These are phyloP conservation scores for Dendrophyllia cribrosa DNA, from an alignment of 64 coral and sea anemone genomes.

Conservation along the genomic window DNA sequence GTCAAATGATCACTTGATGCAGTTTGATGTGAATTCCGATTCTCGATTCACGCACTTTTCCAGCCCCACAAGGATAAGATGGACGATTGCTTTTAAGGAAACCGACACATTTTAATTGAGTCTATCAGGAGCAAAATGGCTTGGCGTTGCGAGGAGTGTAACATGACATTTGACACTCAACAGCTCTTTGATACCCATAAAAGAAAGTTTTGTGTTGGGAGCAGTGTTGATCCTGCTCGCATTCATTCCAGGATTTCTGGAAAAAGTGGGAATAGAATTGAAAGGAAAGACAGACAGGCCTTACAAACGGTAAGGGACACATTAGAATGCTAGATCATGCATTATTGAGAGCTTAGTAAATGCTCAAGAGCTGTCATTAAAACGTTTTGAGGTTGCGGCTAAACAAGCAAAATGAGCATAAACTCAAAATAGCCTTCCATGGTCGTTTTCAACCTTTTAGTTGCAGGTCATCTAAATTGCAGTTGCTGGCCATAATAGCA, in stretches of 20 bases:
- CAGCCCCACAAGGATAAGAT: not conserved
- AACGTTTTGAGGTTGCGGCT: too few species aligned
- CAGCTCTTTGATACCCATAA: conserved; percentile 63
- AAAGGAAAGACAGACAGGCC: not conserved
- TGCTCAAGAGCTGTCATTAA: too few species aligned
- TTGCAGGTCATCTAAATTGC: too few species aligned
- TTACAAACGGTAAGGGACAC: not conserved
- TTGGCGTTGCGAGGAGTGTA: conserved; percentile 64
- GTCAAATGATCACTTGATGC: too few species aligned
- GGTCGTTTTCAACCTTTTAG: too few species aligned
- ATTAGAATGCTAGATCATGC: too few species aligned
- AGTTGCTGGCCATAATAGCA: too few species aligned
- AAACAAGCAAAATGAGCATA: too few species aligned
- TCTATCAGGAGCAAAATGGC: not conserved
- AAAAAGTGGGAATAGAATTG: not conserved
- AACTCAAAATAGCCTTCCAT: too few species aligned
- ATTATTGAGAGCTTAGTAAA: too few species aligned
- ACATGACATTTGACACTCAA: conserved; percentile 57
- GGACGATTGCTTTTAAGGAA: not conserved
- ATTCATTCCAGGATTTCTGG: conserved; percentile 29
- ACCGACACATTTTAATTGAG: not conserved
- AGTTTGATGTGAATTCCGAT: too few species aligned
- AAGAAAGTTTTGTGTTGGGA: conserved; percentile 63
- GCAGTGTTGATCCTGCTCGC: not conserved
- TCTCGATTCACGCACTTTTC: too few species aligned